Evolutionary conservation across 2,113 vertebrate species (phyloP), one percentile per base, ranked within the genome.

Genomic region (Orycteropus afer): DNA sequence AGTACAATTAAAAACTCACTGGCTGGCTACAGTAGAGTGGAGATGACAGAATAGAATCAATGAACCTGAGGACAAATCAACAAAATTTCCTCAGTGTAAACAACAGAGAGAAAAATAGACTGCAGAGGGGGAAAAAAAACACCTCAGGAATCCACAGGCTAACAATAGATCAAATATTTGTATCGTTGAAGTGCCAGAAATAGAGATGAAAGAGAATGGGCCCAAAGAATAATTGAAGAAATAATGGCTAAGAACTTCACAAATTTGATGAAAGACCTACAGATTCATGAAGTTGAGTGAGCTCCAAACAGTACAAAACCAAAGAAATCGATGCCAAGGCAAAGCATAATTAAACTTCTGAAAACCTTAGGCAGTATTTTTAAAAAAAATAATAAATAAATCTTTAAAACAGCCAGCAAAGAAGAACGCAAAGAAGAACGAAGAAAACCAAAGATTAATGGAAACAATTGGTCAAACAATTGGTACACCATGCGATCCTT

Each of bases 271-370:
- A 79, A 84, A 86, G 88, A 65, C 23, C 53, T 40, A 67, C 23
- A 69, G 53, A 51, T 61, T 92, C 42, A 77, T 81, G 53, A 80
- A 82, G 25, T 32, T 82, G 40, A 90, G 45, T 29, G 89, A 96
- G 73, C 7, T 9, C 49, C n/a, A 59, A 51, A 61, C 12, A 74
- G 27, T 15, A 80, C 49, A 45, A 81, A 61, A 9, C 12, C n/a
- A 55, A 67, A 55, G 32, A 91, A 73, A 94, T 76, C 53, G 23
- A 59, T 45, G 47, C 65, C 23, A 67, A 76, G n/a, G 67, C 29
- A 59, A 29, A 45, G 57, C 23, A 8, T 82, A 81, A 63, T 74
- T 45, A 81, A 78, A 83, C 22, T 18, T 63, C 45, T 71, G 7
- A 73, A 73, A 78, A 73, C 25, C 63, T 63, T 83, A 83, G 69